A percentile compares a stretch with the other conserved stretches of the same genome.
Conservation (phyloP, 2,113 vertebrate genomes). For the Hepsetus odoe region DNA sequence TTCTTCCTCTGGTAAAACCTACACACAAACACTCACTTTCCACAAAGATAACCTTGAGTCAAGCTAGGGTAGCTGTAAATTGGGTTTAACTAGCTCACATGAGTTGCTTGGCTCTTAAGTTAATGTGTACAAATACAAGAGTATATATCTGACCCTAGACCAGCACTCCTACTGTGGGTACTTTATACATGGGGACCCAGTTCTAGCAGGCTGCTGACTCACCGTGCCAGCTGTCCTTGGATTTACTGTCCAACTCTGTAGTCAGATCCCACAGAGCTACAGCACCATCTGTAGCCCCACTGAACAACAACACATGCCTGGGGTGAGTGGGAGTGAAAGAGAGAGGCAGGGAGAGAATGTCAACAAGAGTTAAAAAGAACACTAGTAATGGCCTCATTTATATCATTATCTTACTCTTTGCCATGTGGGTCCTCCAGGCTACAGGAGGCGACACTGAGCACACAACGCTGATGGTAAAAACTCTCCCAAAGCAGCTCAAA, state of each 20-base stretch:
- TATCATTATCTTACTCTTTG: slow-evolving; percentile 73
- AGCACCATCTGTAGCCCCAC: slow-evolving; percentile 87
- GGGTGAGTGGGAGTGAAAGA: slow-evolving; percentile 1
- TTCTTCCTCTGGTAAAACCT: too few species aligned
- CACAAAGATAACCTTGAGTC: not conserved
- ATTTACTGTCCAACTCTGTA: slow-evolving; percentile 43
- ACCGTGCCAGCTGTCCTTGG: slow-evolving; percentile 57
- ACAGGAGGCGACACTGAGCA: slow-evolving; percentile 85
- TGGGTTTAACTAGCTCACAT: not conserved
- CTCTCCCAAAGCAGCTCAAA: slow-evolving; percentile 85
- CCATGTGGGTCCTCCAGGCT: slow-evolving; percentile 56
- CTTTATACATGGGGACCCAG: slow-evolving; percentile 13
- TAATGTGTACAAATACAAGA: slow-evolving; percentile 13
- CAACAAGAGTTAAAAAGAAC: not conserved
- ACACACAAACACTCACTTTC: not conserved
- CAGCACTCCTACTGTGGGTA: slow-evolving; percentile 19
- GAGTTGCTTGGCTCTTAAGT: not conserved
- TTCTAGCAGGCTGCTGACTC: slow-evolving; percentile 46
- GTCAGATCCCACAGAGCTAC: slow-evolving; percentile 89
- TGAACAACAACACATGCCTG: slow-evolving; percentile 85
- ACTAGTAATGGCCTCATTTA: not conserved
- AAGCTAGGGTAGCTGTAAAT: not conserved
- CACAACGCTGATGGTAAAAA: slow-evolving; percentile 89
- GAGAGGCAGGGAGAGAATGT: slow-evolving; percentile 27
- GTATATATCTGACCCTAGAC: slow-evolving; percentile 30